Evolutionary conservation across 1,140 invertebrate species (phyloP).

Genomic region (Drosophila subpulchrella): DNA sequence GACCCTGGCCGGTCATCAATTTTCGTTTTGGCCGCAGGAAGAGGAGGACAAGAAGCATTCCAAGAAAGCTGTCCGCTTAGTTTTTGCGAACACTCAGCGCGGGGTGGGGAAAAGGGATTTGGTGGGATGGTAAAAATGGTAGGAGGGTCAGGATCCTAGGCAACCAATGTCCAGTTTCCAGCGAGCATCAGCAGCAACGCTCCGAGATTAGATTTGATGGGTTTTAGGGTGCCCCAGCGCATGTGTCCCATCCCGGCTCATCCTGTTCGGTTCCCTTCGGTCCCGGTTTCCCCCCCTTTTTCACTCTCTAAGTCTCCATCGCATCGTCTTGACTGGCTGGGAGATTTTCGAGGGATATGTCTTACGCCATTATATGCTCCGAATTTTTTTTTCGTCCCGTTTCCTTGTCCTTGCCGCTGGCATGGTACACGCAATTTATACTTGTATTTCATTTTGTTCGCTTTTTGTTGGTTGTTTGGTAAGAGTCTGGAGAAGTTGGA

Average conservation of each 20-base stretch:
- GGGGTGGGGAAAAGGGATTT: constrained; percentile 12
- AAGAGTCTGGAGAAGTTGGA: neutral
- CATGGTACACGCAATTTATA: constrained; percentile 47
- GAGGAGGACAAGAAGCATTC: constrained; percentile 47
- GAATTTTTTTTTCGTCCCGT: constrained; percentile 13
- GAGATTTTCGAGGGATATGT: constrained; percentile 55
- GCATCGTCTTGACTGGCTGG: constrained; percentile 12
- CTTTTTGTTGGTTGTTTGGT: constrained; percentile 12
- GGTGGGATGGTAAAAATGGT: neutral
- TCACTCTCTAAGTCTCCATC: constrained; percentile 15
- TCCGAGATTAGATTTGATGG: constrained; percentile 81
- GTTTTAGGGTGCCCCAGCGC: constrained; percentile 70
- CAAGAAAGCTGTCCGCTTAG: constrained; percentile 73
- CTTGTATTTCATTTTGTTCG: constrained; percentile 51
- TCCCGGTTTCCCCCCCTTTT: constrained; percentile 16
- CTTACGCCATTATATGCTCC: constrained; percentile 50
- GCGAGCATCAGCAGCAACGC: constrained; percentile 74
- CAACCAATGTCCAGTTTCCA: constrained; percentile 60
- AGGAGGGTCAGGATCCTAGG: constrained; percentile 52
- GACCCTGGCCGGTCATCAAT: constrained; percentile 74
- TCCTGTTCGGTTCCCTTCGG: constrained; percentile 22
- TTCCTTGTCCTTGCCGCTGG: constrained; percentile 35
- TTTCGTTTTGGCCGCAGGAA: constrained; percentile 67
- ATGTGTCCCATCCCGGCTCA: constrained; percentile 43
- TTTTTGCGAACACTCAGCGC: constrained; percentile 51